Evolutionary conservation across 2,113 vertebrate species (phyloP), one percentile per base, ranked within the genome.

Genomic region (Amblyopsis rosae): DNA sequence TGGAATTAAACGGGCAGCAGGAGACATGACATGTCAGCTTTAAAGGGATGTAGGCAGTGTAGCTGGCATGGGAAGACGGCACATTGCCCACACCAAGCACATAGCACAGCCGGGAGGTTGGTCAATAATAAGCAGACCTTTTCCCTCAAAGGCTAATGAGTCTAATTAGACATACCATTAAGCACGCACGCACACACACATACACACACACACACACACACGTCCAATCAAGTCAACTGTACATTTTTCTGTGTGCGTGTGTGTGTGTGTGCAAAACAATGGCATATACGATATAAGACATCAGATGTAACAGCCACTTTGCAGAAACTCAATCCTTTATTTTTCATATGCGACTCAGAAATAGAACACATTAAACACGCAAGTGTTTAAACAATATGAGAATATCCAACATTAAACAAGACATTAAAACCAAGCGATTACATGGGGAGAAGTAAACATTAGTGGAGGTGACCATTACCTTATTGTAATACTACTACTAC

Each of bases 81-180:
- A 1, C 57, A 12, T 46, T 65, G 47, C 69, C 75, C 65, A 59
- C 71, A 50, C 80, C 62, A 73, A 76, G 72, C 62, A 64, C 77
- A 75, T 54, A 66, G 35, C 35, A 13, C 12, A 65, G 65, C 73
- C 72, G 82, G 86, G 86, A 85, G 72, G 49, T 72, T 41, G 79
- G 75, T 85, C 87, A 85, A 87, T 87, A 81, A 79, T 79, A 26
- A 69, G 46, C 59, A 60, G 33, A 26, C 68, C 51, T 10, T n/a
- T 59, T 35, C 26, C 32, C 66, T 59, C 57, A 68, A 17, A 35
- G 66, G 41, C 64, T 77, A 86, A 87, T 79, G 69, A 82, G 77
- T 67, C 75, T 74, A 69, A 83, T 82, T 77, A 86, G 35, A 81
- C 79, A 71, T 70, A 72, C 72, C 59, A 64, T 80, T 75, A 79